These are phyloP conservation scores for Elaphurus davidianus DNA, from an alignment of 2,113 vertebrate genomes.

Conservation along the genomic window DNA sequence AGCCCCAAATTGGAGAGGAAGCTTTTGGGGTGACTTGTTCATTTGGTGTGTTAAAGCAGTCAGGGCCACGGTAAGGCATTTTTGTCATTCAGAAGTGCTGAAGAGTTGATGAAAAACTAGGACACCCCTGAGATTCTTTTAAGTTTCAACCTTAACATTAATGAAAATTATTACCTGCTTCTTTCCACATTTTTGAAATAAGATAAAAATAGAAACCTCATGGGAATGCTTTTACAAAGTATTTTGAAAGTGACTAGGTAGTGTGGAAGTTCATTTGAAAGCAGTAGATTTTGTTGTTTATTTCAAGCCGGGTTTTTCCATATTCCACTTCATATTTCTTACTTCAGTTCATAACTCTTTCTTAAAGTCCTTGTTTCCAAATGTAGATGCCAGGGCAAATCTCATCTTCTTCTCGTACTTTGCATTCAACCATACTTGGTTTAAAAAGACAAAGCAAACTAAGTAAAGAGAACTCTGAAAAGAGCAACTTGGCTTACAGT, in stretches of 20 bases:
- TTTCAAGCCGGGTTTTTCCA: not conserved
- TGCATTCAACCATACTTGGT: not conserved
- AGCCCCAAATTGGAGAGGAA: slow-evolving; percentile 6
- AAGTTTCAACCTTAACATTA: not conserved
- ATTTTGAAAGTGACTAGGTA: not conserved
- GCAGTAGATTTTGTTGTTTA: not conserved
- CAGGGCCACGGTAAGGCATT: not conserved
- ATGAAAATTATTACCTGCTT: not conserved
- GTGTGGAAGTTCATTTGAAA: not conserved
- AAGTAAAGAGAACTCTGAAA: not conserved
- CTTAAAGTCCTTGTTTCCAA: not conserved
- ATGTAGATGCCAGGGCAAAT: not conserved
- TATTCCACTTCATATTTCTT: not conserved
- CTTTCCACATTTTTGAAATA: not conserved
- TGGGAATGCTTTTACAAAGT: not conserved
- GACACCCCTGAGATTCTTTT: not conserved
- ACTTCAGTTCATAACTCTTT: not conserved
- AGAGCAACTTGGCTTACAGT: not conserved
- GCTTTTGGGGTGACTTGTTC: not conserved
- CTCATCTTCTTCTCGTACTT: not conserved
- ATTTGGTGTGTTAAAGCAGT: not conserved
- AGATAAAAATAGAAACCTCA: not conserved
- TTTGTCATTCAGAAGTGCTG: not conserved
- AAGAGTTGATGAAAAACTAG: not conserved
- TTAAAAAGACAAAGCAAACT: not conserved